Evolutionary conservation across 2,113 vertebrate species (phyloP), one percentile per base, ranked within the genome.

Genomic region (Poeciliopsis retropinna): DNA sequence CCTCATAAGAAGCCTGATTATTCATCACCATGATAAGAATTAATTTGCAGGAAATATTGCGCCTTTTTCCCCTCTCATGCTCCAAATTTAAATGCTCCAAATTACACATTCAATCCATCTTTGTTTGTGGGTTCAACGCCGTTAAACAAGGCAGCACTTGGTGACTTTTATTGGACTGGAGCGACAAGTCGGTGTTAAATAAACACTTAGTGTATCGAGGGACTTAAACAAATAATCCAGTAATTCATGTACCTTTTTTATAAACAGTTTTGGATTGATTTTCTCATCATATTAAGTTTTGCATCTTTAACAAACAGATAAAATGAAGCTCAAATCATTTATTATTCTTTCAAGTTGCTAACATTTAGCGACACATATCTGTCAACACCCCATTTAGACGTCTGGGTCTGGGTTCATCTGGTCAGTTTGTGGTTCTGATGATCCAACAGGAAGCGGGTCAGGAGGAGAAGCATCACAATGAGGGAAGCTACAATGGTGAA

Each of bases 61-160:
- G 2, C 86, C 87, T 78, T 75, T 78, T 78, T 80, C 85, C 34
- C 54, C 37, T 47, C 64, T 60, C 82, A 73, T 68, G 67, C 81
- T 60, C 75, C 31, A 74, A 77, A 90, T 87, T 85, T 89, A 80
- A 87, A 92, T 86, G 89, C 88, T 88, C 82, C 90, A 89, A 91
- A 91, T 91, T 86, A 87, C 87, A 87, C 87, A 91, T 92, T 91
- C 80, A 91, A 85, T 90, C 85, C 85, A 82, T 92, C 86, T 91
- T 90, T 93, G 90, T 92, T 91, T 90, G 86, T 90, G 87, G 88
- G 65, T 86, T 92, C 90, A 93, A 92, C 88, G 89, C 88, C 86
- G 83, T 89, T 92, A 90, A 89, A 91, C 81, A 90, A 74, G 83
- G 85, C 87, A 68, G 70, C 88, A 87, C 88, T 89, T 81, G 86